A percentile compares a stretch with the other conserved stretches of the same genome.
phyloP scores from a whole-genome alignment of 2,888 invertebrate species.

The Lutraria lutraria region DNA sequence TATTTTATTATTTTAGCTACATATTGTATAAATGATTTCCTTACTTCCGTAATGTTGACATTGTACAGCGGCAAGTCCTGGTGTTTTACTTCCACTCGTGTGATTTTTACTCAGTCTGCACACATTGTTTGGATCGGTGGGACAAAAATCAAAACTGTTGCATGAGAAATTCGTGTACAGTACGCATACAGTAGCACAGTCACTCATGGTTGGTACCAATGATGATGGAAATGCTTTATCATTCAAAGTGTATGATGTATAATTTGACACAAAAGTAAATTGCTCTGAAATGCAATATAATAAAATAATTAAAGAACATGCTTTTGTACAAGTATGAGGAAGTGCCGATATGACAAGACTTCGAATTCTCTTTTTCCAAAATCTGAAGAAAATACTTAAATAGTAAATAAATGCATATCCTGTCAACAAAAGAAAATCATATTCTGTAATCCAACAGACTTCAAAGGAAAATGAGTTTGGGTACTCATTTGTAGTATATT shows the following conservation, averaged over 20 bases:
- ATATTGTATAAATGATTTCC: neutral
- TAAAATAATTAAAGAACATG: neutral
- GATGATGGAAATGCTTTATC: constrained; percentile 63
- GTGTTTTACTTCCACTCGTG: constrained; percentile 33
- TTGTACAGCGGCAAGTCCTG: neutral
- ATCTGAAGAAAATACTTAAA: too few species aligned
- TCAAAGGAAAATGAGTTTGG: too few species aligned
- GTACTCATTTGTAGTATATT: too few species aligned
- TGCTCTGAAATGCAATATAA: constrained; percentile 72
- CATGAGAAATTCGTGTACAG: constrained; percentile 71
- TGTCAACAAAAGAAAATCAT: too few species aligned
- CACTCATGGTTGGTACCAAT: constrained; percentile 43
- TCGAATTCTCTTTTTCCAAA: too few species aligned
- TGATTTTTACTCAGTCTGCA: constrained; percentile 75
- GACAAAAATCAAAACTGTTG: constrained; percentile 80
- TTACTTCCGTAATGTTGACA: constrained; percentile 73
- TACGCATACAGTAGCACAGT: constrained; percentile 72
- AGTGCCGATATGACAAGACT: too few species aligned
- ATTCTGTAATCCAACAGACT: too few species aligned
- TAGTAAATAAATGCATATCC: too few species aligned
- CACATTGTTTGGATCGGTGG: constrained; percentile 51
- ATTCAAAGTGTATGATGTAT: constrained; percentile 68
- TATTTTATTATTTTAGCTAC: neutral
- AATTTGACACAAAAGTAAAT: constrained; percentile 71
- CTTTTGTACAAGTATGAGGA: neutral